Evolutionary conservation across 2,113 vertebrate genomes (phyloP).

Genomic region (Stegostoma tigrinum): DNA sequence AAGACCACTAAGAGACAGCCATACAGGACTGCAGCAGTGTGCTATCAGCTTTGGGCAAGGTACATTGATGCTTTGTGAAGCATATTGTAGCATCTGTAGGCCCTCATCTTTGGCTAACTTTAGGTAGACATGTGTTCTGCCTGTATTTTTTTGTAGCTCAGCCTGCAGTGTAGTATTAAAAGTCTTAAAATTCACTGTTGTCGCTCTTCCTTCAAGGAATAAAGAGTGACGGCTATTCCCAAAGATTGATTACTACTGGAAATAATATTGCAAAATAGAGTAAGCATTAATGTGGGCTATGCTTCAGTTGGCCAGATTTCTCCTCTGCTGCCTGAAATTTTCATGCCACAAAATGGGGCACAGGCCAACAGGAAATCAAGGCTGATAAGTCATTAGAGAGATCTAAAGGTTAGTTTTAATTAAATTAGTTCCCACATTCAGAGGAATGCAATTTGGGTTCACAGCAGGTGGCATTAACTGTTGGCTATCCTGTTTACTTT

Average conservation of each 20-base stretch:
- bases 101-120: neutral
- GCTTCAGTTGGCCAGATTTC: neutral
- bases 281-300: neutral
- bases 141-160: neutral
- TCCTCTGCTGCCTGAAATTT: neutral
- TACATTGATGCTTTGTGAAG: neutral
- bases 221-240: neutral
- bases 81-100: neutral
- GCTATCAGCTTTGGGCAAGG: neutral
- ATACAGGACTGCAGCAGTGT: neutral
- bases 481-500: neutral
- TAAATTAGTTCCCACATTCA: neutral
- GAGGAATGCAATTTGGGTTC: neutral
- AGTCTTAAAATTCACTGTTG: too few species aligned
- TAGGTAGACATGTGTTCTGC: neutral
- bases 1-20: too few species aligned
- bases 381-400: neutral
- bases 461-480: neutral
- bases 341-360: conserved; percentile 1
- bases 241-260: neutral
- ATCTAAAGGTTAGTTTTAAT: conserved; percentile 17
- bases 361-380: neutral
- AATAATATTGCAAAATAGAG: neutral
- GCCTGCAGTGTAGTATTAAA: neutral
- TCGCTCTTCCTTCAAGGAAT: neutral